Conservation (phyloP, 2,113 vertebrate species). For the Spizaetus ornatus region DNA sequence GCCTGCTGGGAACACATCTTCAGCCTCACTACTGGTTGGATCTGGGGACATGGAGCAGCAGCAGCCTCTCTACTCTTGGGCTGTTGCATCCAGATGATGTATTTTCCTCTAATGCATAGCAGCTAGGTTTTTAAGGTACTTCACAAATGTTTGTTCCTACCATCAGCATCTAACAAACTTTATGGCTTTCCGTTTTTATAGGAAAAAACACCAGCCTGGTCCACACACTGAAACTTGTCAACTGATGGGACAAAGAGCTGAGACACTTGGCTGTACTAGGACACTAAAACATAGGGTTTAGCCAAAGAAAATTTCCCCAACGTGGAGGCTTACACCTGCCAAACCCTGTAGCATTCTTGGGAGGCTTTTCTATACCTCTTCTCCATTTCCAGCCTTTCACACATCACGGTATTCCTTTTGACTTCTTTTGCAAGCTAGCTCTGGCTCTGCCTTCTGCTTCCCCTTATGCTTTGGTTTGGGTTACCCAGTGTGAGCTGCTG, state of each 20-base stretch:
- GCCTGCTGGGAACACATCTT: background rate
- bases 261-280: slow-evolving; percentile 25
- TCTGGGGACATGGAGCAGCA: background rate
- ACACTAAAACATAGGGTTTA: slow-evolving; percentile 27
- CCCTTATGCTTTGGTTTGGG: slow-evolving; percentile 50
- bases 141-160: background rate
- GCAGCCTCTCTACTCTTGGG: background rate
- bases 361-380: slow-evolving; percentile 19
- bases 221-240: slow-evolving; percentile 38
- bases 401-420: slow-evolving; percentile 19
- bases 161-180: slow-evolving; percentile 2
- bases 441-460: slow-evolving; percentile 31
- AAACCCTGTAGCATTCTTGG: background rate
- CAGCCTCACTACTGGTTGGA: background rate
- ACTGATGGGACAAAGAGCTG: slow-evolving; percentile 45
- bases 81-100: background rate
- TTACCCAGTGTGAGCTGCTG: slow-evolving; percentile 28
- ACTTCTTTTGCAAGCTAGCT: slow-evolving; percentile 54
- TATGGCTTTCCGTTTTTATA: slow-evolving; percentile 43
- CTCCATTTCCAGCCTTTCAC: slow-evolving; percentile 38
- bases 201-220: slow-evolving; percentile 29
- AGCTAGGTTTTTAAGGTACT: background rate
- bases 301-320: background rate
- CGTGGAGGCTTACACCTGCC: background rate
- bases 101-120: rapidly evolving